Conservation (phyloP, 2,113 vertebrate genomes). For the Hydrochoerus hydrochaeris region DNA sequence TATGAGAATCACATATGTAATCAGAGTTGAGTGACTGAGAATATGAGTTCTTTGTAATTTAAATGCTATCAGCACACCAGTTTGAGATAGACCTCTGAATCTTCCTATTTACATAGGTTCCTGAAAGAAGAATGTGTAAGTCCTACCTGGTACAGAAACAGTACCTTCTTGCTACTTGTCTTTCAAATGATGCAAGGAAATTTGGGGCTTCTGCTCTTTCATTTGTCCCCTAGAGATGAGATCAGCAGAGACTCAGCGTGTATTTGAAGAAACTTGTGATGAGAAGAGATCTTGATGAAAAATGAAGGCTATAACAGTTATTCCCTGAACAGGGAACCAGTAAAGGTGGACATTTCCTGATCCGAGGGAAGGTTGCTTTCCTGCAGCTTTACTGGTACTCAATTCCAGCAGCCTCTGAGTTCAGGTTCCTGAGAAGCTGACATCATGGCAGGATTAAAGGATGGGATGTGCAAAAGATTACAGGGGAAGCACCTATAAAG, state of each 20-base stretch:
- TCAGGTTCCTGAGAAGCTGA: not conserved
- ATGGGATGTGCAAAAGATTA: not conserved
- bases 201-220: not conserved
- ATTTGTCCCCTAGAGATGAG: not conserved
- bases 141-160: not conserved
- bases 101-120: not conserved
- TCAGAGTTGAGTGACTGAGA: not conserved
- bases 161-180: not conserved
- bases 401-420: not conserved
- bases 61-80: not conserved
- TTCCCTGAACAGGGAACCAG: not conserved
- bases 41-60: not conserved
- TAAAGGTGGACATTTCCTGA: not conserved
- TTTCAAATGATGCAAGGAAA: not conserved
- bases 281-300: not conserved
- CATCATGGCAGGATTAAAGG: not conserved
- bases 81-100: not conserved
- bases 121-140: not conserved
- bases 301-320: not conserved
- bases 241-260: not conserved
- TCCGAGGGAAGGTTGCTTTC: not conserved
- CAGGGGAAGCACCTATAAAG: not conserved
- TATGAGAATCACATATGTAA: not conserved
- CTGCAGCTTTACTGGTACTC: not conserved
- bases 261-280: not conserved